Evolutionary conservation across 92 coral and sea anemone genomes (phyloP), one percentile per base, ranked within the genome.

Genomic region (Siderastrea radians): DNA sequence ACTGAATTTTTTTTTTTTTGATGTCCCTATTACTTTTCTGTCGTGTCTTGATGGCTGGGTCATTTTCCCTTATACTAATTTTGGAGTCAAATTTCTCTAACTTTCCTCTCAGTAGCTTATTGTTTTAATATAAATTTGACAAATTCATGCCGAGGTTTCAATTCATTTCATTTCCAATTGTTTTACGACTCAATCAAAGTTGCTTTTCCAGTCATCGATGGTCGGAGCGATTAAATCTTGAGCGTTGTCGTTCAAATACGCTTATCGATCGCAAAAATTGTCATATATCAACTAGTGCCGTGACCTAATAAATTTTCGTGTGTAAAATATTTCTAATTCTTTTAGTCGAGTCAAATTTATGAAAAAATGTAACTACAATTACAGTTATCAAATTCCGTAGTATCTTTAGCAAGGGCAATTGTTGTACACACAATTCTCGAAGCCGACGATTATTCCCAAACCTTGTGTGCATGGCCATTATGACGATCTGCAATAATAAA

Each of bases 71-170:
- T 48, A 7, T 48, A 53, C 19, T 54, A 26, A 57, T 70, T 48
- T 58, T 17, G 78, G 68, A 48, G 78, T 82, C 86, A 71, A 82
- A 82, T 82, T 80, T 73, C 64, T 46, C 4, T 47, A 49, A 68
- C 72, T 77, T 53, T 57, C 16, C 3, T 12, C 43, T 45, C 76
- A 49, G 43, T 13, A 11, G 50, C 60, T 48, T 50, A 64, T 79
- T 54, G 48, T 68, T 81, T 44, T 68, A 48, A 52, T 55, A 69
- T 26, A 26, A 26, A 26, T 26, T 26, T 26, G 38, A 77, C 46
- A 58, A 77, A 81, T 68, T 81, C 52, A 53, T 68, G 44, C 85
- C 19, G 47, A 26, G 63, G 68, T 69, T 69, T 82, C 86, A 82
- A 5, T 74, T 52, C 61, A 45, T 55, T 69, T 71, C 78, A 59